A percentile compares a stretch with the other conserved stretches of the same genome.
Evolutionary conservation across 2,888 invertebrate species (phyloP).

Genomic region (Epicampocera succincta): DNA sequence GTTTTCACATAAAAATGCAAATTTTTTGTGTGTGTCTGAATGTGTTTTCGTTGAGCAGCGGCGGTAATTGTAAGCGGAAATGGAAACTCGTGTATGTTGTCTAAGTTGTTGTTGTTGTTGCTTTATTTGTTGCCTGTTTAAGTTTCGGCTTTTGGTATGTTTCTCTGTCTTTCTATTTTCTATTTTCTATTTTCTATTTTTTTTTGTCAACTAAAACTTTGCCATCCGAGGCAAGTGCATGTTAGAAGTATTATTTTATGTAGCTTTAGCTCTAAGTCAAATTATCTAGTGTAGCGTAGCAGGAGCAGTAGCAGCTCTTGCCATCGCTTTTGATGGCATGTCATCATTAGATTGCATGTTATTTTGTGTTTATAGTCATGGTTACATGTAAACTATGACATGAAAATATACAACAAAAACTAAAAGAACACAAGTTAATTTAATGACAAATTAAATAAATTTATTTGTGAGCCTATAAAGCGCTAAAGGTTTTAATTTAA

Average conservation of each 20-base stretch:
- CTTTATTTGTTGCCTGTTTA: conserved; percentile 38
- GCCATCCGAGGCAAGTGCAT: conserved; percentile 29
- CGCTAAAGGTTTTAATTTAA: conserved; percentile 62
- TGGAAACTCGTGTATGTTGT: conserved; percentile 62
- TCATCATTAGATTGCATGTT: conserved; percentile 64
- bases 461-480: conserved; percentile 64
- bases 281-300: too few relatives aligned
- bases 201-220: conserved; percentile 25
- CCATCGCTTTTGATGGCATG: conserved; percentile 35
- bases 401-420: conserved; percentile 3
- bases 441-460: conserved; percentile 69
- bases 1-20: conserved; percentile 38
- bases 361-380: conserved; percentile 68
- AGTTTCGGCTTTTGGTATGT: conserved; percentile 35
- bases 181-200: neutral
- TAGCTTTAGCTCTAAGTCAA: conserved; percentile 44
- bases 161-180: neutral
- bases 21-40: conserved; percentile 21
- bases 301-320: neutral
- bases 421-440: conserved; percentile 56
- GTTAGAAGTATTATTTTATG: conserved; percentile 25
- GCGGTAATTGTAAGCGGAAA: conserved; percentile 63
- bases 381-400: conserved; percentile 51
- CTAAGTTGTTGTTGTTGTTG: conserved; percentile 11
- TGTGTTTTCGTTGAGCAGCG: conserved; percentile 30